A percentile compares a stretch with the other conserved stretches of the same genome.
Conservation (phyloP, 23 tunicate species). For the Oikopleura vanhoeffeni region DNA sequence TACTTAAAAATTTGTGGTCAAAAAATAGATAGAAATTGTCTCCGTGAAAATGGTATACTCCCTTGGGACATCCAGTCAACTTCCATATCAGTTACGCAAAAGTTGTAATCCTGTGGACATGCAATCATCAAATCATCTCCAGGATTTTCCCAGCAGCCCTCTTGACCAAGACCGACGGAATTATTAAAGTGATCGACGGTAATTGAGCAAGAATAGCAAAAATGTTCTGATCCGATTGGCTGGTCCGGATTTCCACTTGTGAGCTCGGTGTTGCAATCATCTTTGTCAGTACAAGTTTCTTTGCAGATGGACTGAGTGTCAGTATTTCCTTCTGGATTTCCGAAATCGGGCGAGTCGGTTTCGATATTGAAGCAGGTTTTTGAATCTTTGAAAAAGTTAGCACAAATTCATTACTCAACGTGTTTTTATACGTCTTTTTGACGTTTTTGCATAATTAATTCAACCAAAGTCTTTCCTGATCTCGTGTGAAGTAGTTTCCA, state of each 20-base stretch:
- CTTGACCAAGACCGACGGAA: not conserved
- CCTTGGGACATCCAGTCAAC: not conserved
- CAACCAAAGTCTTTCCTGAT: too few relatives aligned
- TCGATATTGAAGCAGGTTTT: not conserved
- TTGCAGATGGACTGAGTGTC: not conserved
- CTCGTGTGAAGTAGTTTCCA: too few relatives aligned
- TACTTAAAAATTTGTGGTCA: too few relatives aligned
- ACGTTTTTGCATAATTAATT: too few relatives aligned
- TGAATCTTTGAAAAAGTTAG: too few relatives aligned
- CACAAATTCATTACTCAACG: too few relatives aligned
- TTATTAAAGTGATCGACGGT: not conserved
- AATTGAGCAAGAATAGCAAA: not conserved
- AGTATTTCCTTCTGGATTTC: not conserved
- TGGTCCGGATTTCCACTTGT: not conserved
- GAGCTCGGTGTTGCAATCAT: not conserved
- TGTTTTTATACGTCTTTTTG: too few relatives aligned
- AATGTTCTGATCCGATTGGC: not conserved
- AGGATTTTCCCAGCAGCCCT: not conserved
- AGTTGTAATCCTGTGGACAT: not conserved
- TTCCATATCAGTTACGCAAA: not conserved
- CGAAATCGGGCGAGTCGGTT: not conserved
- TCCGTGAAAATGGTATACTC: too few relatives aligned
- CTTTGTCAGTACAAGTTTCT: not conserved
- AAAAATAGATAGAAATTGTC: too few relatives aligned
- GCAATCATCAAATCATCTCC: not conserved